A percentile compares a stretch with the other conserved stretches of the same genome.
Conservation (phyloP, 2,113 vertebrate genomes). For the Tachysurus fulvidraco region DNA sequence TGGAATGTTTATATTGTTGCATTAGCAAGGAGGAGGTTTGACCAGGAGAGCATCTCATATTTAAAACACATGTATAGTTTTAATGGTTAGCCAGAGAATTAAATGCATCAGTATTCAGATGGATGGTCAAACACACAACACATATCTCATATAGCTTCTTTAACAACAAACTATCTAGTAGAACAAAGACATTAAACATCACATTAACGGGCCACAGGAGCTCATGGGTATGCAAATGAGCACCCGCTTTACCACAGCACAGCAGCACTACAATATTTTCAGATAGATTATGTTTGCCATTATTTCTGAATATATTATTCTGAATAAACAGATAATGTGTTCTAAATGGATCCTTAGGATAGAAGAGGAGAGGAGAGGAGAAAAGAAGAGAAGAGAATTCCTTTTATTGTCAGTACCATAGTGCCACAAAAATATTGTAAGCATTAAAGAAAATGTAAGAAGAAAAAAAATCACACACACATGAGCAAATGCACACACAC, state of each 20-base stretch:
- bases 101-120: neutral
- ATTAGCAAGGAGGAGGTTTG: neutral
- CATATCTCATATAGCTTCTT: neutral
- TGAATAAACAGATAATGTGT: neutral
- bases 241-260: neutral
- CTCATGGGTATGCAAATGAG: slow-evolving; percentile 8
- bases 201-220: neutral
- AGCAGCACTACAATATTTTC: neutral
- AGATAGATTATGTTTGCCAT: neutral
- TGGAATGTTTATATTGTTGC: neutral
- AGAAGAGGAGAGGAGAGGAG: neutral
- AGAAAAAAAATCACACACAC: neutral
- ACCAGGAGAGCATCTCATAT: neutral
- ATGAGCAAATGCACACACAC: too few species aligned
- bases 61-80: neutral
- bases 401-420: neutral
- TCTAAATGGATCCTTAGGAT: neutral
- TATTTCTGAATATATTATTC: neutral
- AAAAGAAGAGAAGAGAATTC: neutral
- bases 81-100: neutral
- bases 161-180: neutral
- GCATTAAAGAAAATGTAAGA: neutral
- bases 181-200: slow-evolving; percentile 16
- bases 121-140: neutral
- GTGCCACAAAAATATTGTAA: neutral